phyloP scores from a whole-genome alignment of 2,113 vertebrate species.

The Acanthochromis polyacanthus region DNA sequence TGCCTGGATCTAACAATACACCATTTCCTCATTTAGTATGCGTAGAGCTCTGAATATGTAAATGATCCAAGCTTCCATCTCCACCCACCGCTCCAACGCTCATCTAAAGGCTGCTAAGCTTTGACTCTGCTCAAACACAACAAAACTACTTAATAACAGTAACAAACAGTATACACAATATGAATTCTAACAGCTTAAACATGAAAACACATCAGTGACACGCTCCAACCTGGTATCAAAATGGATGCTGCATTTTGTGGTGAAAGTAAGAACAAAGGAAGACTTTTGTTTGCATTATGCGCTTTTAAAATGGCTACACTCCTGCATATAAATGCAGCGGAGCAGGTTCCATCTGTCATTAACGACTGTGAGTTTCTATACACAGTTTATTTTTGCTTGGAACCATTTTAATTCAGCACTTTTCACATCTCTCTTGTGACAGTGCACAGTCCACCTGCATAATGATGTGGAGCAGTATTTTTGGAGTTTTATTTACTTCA shows the following conservation, averaged over 20 bases:
- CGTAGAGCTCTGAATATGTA: too few relatives aligned
- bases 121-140: too few relatives aligned
- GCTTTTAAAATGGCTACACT: conserved; percentile 5
- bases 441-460: conserved; percentile 37
- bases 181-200: neutral
- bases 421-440: conserved; percentile 47
- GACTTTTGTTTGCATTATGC: neutral
- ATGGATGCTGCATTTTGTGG: neutral
- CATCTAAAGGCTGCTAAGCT: too few relatives aligned
- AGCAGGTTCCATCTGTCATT: conserved; percentile 37
- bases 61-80: too few relatives aligned
- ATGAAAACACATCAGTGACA: neutral
- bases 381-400: conserved; percentile 41
- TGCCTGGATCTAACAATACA: too few relatives aligned
- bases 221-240: neutral
- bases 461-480: conserved; percentile 49
- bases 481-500: conserved; percentile 51
- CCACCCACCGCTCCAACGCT: too few relatives aligned
- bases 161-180: neutral
- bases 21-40: too few relatives aligned
- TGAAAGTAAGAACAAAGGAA: neutral
- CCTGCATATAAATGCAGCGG: conserved; percentile 6
- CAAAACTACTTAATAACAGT: too few relatives aligned
- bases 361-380: conserved; percentile 32
- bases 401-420: conserved; percentile 37